phyloP scores from a whole-genome alignment of 2,888 invertebrate genomes.

The Microplitis deprimator region DNA sequence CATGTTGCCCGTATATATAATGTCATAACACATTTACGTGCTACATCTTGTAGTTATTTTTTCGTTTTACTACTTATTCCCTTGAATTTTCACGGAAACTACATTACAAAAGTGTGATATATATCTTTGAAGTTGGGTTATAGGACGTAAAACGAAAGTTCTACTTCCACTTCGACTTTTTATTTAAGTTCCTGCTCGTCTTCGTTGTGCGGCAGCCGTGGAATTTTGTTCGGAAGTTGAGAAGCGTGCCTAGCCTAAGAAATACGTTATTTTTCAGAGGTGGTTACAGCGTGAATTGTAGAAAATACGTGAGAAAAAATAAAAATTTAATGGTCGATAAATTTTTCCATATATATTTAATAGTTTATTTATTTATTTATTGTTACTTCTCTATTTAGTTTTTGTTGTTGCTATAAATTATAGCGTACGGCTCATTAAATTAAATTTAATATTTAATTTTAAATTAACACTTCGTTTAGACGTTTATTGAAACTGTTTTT shows the following conservation, averaged over 20 bases:
- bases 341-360: neutral
- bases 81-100: no score
- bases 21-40: no score
- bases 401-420: neutral
- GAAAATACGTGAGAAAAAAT: slow-evolving; percentile 29
- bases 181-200: slow-evolving; percentile 3
- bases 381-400: neutral
- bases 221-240: slow-evolving; percentile 25
- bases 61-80: no score
- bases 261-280: slow-evolving; percentile 33
- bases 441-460: neutral
- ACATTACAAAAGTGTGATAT: no score
- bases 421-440: neutral
- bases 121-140: no score
- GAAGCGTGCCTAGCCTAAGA: slow-evolving; percentile 42
- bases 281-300: slow-evolving; percentile 32
- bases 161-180: neutral
- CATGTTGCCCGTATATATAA: no score
- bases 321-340: neutral
- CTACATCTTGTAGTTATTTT: no score
- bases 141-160: neutral
- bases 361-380: neutral
- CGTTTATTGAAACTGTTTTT: neutral
- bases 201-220: slow-evolving; percentile 2
- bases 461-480: neutral